These are phyloP conservation scores for Nipponacmea schrenckii DNA, from an alignment of 2,888 invertebrate species.

Conservation along the genomic window DNA sequence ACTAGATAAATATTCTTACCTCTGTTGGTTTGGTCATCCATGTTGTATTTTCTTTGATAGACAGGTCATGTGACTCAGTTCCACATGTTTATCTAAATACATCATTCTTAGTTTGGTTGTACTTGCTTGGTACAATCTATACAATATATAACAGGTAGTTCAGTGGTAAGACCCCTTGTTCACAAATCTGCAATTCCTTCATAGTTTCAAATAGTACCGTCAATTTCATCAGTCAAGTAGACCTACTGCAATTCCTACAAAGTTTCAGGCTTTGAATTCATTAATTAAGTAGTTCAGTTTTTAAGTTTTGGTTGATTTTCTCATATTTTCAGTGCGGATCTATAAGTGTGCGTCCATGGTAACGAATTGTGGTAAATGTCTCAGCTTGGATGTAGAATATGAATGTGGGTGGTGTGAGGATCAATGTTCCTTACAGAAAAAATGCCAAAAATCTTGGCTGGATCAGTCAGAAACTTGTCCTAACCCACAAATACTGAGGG, in stretches of 20 bases:
- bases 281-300: too few species aligned
- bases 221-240: too few species aligned
- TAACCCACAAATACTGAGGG: conserved; percentile 82
- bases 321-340: conserved; percentile 60
- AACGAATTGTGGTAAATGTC: conserved; percentile 97
- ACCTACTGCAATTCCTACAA: neutral
- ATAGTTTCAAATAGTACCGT: too few species aligned
- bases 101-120: too few species aligned
- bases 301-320: neutral
- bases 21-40: conserved; percentile 3
- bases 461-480: conserved; percentile 93
- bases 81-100: too few species aligned
- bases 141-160: too few species aligned
- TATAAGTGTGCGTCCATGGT: conserved; percentile 91
- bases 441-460: conserved; percentile 75
- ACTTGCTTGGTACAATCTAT: too few species aligned
- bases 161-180: too few species aligned
- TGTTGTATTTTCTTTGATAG: too few species aligned
- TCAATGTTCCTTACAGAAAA: conserved; percentile 48
- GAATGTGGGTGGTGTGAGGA: conserved; percentile 96
- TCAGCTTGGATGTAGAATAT: conserved; percentile 91
- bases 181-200: too few species aligned
- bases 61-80: too few species aligned
- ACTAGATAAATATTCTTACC: neutral
- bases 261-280: neutral